Base-by-base conservation (phyloP, 2,888 invertebrate genomes). In the Coenonympha glycerion region DNA sequence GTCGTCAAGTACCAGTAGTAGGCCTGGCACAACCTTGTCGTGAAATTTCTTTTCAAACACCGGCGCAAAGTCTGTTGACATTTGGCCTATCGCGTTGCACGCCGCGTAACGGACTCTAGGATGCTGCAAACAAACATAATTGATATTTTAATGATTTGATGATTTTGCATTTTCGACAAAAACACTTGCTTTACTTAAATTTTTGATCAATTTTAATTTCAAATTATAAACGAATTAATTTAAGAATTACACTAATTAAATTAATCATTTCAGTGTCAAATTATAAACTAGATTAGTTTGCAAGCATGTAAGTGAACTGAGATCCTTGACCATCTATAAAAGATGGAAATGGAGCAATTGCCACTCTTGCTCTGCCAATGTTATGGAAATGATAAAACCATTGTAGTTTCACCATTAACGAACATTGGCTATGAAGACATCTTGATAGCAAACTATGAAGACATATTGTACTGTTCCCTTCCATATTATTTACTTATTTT, bases 1-100 rank as follows among this genome's bases (percentile, higher is more conserved):
- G 75, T 99, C 97, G 64, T 96, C 96, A 44, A 99, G 89, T 31
- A 98, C 90, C 83, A 93, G 89, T 31, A 99, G 84, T 26, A 99
- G 88, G 9, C 95, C 96, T 6, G 97, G 96, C 24, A 99, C 94
- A 37, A 99, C 97, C 81, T 93, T 94, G 61, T 93, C 94, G 73
- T 99, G 99, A 87, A 97, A 99, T 80, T 98, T 98, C 88, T 98
- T 99, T 78, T 99, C 97, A 65, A 99, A 97, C 8, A 91, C 88
- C 1, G 98, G 98, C 2, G 97, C 97, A 84, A 99, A 99, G 85
- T 99, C 99, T 0, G 98, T 96, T 0, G 98, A 95, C 96, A 99
- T 97, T 82, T 99, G 99, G 6, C 99, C 99, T 36, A 99, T 91
- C 15, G 99, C 98, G 83, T 99, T 99, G 74, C 99, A 99, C 15